phyloP scores from a whole-genome alignment of 1,140 invertebrate species.

The Lepidurus apus region DNA sequence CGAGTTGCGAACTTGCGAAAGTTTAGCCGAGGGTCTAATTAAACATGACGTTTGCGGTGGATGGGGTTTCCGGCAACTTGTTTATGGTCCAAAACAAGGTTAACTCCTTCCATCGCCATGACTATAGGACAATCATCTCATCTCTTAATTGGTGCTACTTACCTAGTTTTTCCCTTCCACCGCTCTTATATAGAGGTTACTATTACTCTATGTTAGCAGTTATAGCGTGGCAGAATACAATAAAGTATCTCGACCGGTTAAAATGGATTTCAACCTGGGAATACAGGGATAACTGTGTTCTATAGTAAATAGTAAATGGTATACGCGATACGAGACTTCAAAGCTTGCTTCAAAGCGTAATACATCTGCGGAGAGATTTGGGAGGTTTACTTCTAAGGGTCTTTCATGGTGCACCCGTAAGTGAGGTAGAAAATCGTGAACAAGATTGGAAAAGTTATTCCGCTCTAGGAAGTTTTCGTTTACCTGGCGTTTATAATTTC shows the following conservation, averaged over 20 bases:
- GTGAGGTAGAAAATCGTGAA: too few relatives aligned
- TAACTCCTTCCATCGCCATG: background rate
- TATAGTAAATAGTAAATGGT: too few relatives aligned
- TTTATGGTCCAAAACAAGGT: background rate
- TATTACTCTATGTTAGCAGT: background rate
- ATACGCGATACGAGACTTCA: too few relatives aligned
- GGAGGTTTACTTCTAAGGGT: too few relatives aligned
- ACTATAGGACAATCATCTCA: conserved; percentile 8
- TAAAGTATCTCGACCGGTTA: too few relatives aligned
- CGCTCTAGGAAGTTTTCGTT: too few relatives aligned
- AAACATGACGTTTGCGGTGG: conserved; percentile 13
- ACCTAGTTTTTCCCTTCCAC: background rate
- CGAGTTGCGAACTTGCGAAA: background rate
- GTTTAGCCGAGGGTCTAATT: background rate
- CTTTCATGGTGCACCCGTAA: too few relatives aligned
- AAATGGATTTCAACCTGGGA: too few relatives aligned
- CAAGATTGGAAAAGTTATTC: too few relatives aligned
- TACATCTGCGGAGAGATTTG: too few relatives aligned
- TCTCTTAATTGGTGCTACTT: conserved; percentile 11
- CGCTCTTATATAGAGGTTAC: background rate
- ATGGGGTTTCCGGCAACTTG: conserved; percentile 7
- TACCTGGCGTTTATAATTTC: background rate
- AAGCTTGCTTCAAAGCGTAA: too few relatives aligned
- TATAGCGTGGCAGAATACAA: background rate
- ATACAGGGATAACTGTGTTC: too few relatives aligned